Conservation (phyloP, 1,140 invertebrate genomes). For the Nixonia krombeini region DNA sequence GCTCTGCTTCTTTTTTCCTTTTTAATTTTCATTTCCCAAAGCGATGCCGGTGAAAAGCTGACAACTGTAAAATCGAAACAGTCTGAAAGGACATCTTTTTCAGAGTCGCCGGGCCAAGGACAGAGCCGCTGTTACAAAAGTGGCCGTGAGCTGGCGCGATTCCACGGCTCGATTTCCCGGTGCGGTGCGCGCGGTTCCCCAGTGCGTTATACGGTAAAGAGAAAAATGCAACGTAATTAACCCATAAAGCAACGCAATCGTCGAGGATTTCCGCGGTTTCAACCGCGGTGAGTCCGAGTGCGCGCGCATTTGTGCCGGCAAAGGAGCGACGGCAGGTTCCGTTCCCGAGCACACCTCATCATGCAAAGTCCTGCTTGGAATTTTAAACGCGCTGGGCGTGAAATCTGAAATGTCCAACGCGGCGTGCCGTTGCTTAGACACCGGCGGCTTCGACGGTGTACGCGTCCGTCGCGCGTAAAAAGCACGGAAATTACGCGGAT, state of each 20-base stretch:
- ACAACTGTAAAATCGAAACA: too few species aligned
- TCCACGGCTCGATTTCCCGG: not conserved
- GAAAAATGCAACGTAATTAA: conserved; percentile 58
- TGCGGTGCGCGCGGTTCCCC: not conserved
- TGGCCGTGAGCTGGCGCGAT: too few species aligned
- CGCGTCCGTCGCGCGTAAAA: not conserved
- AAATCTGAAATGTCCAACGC: conserved; percentile 6
- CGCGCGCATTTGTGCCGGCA: too few species aligned
- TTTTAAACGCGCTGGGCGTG: conserved; percentile 36
- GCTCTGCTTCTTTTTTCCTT: too few species aligned
- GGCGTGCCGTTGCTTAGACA: conserved; percentile 11
- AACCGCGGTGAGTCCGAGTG: conserved; percentile 12
- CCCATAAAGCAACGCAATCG: conserved; percentile 60
- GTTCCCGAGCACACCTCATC: conserved; percentile 36
- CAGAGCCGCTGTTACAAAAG: too few species aligned
- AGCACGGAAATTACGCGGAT: not conserved
- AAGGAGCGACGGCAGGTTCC: conserved; percentile 23
- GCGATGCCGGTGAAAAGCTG: too few species aligned
- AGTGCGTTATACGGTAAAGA: too few species aligned
- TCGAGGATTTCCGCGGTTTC: conserved; percentile 27
- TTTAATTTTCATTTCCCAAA: too few species aligned
- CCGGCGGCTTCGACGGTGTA: conserved; percentile 2
- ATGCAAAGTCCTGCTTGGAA: conserved; percentile 43
- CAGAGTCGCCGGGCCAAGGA: too few species aligned
- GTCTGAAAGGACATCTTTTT: too few species aligned